Percentiles rank a stretch among this genome's conserved stretches.
Evolutionary conservation across 2,888 invertebrate genomes (phyloP).

Genomic region (Anthrax anthrax): DNA sequence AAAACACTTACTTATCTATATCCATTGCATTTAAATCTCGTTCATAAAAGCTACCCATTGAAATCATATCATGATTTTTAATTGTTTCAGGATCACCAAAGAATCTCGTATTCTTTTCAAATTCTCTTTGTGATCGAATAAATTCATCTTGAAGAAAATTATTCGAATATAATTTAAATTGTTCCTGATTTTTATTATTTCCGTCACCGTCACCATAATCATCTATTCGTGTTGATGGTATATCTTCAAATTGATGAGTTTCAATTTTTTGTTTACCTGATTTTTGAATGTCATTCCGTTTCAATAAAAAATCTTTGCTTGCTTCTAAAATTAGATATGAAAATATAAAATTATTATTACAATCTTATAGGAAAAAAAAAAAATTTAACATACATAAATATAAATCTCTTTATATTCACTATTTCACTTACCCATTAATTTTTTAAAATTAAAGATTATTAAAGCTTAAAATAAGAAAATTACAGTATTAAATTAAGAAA

Average conservation of each 20-base stretch:
- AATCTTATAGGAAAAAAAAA: too few species aligned
- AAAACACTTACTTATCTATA: slow-evolving; percentile 12
- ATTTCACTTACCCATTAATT: too few species aligned
- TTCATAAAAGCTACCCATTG: slow-evolving; percentile 13
- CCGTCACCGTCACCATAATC: not conserved
- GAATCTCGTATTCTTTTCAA: not conserved
- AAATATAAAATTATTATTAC: too few species aligned
- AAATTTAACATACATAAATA: too few species aligned
- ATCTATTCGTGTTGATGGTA: not conserved
- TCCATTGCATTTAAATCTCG: slow-evolving; percentile 12
- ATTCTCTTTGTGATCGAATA: not conserved
- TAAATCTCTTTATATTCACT: too few species aligned
- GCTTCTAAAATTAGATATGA: slow-evolving; percentile 6
- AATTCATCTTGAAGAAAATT: slow-evolving; percentile 1
- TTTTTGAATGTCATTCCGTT: not conserved
- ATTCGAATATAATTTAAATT: not conserved
- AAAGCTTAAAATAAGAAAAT: too few species aligned
- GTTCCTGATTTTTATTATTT: not conserved
- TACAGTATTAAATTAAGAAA: too few species aligned
- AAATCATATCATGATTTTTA: slow-evolving; percentile 12
- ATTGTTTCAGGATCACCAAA: not conserved
- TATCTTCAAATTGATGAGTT: not conserved
- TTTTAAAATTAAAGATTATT: too few species aligned
- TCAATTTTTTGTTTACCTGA: not conserved
- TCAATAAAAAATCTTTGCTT: slow-evolving; percentile 2